Conservation (phyloP, 2,797 vertebrate genomes). For the Mus spretus region DNA sequence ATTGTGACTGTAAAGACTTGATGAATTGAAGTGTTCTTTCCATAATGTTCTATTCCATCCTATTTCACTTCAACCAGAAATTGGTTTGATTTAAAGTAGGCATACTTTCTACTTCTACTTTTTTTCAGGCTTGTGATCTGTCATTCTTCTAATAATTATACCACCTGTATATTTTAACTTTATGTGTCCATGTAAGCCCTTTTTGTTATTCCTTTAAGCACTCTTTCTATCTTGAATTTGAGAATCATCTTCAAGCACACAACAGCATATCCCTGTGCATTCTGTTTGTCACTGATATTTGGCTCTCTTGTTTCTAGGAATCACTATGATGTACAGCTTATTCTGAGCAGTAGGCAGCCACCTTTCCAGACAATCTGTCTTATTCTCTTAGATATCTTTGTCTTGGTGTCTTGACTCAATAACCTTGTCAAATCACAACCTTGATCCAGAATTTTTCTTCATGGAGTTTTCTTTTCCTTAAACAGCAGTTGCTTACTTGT, state of each 20-base stretch:
- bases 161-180: neutral
- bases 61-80: constrained; percentile 3
- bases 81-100: neutral
- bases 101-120: neutral
- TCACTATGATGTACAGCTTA: neutral
- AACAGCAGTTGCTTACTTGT: neutral
- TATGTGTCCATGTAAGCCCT: neutral
- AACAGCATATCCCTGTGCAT: neutral
- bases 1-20: neutral
- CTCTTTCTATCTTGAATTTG: neutral
- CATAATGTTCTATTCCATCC: neutral
- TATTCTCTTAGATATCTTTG: neutral
- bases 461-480: constrained; percentile 12
- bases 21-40: neutral
- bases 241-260: neutral
- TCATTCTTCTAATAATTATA: neutral
- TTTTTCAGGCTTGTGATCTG: neutral
- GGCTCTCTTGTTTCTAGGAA: neutral
- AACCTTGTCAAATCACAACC: neutral
- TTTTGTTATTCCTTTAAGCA: neutral
- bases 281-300: neutral
- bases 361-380: neutral
- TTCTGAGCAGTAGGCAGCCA: neutral
- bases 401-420: neutral
- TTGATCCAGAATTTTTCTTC: neutral